Base-by-base conservation (phyloP, 2,888 invertebrate species). In the Apotomis capreana region DNA sequence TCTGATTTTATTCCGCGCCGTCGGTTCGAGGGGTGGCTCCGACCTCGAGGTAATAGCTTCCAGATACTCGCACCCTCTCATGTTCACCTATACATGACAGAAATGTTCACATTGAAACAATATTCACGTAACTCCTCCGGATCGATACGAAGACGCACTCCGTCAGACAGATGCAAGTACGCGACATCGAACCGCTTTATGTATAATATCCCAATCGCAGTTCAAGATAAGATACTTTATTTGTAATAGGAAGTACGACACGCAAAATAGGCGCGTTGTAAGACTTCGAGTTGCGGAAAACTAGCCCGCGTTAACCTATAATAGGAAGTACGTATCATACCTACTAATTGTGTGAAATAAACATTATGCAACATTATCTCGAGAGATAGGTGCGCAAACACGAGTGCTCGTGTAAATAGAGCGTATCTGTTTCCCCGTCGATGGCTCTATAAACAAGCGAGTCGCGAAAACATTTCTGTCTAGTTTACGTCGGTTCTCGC, bases 401-500 rank as follows among this genome's bases (percentile, higher is more conserved):
- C 82, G 84, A 84, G 83, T 84, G 84, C 81, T 81, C 81, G 79
- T 86, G 86, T 86, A 90, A 90, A 91, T 90, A 90, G 86, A 89
- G 84, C 88, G 84, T 90, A 91, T 91, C 89, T 89, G 87, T 89
- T 89, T 87, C 87, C 85, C 86, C 86, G 88, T 88, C 89, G 88
- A 91, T 91, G 86, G 88, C 89, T 92, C 87, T 89, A 91, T 91
- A 92, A 92, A 92, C 91, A 91, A 89, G 87, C 89, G 87, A 86
- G 80, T 89, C 88, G 90, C 89, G 90, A 90, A 90, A 90, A 91
- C 90, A 89, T 89, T 89, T 89, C 87, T 88, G 88, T 90, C 87
- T 89, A 91, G 89, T 88, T 90, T 86, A 84, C 84, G 87, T 78
- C 83, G 86, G 86, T 84, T 84, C 83, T 80, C 86, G 87, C 87